Base-by-base conservation (phyloP, 2,113 vertebrate species). In the Dolichotis patagonum region DNA sequence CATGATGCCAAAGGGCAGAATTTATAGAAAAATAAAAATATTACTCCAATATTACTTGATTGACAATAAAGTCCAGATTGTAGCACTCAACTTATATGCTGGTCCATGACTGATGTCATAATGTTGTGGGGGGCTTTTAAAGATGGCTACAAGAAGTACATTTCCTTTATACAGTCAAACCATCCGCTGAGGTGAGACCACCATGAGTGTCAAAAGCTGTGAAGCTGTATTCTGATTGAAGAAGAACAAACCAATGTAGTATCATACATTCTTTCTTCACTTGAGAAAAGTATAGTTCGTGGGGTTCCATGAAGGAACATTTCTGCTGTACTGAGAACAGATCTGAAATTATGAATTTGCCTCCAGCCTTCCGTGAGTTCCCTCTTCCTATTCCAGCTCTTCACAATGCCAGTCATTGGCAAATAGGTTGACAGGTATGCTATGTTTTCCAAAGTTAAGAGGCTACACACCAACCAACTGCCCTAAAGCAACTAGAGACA, bases 341-440 rank as follows among this genome's bases (percentile, higher is more conserved):
- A 93, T 81, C 43, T 94, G 69, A 82, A 75, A 91, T 88, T 62
- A 65, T 32, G 63, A 89, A 75, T 81, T 32, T 94, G 46, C 60
- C 54, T 75, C 49, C 22, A 73, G 41, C 14, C 8, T 52, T 30
- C 65, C 6, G 7, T n/a, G 24, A 81, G 22, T 65, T 49, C 0
- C 16, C 38, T 35, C n/a, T 11, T 20, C 9, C 13, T 22, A 32
- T 32, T 93, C 32, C 22, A 84, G 26, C 30, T 49, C 63, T 52
- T 82, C 52, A 73, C 26, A 71, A 78, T 32, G 84, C 7, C 67
- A 52, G 12, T 63, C 6, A 20, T 14, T 19, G 3, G 19, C 41
- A 89, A 87, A 90, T 38, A 30, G 52, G 17, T 62, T 38, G 32
- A 0, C 41, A 41, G 0, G 3, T 52, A 56, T 46, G 24, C 78